phyloP scores from a whole-genome alignment of 35 echinoderm and acorn worm species.

The Ptychodera flava region DNA sequence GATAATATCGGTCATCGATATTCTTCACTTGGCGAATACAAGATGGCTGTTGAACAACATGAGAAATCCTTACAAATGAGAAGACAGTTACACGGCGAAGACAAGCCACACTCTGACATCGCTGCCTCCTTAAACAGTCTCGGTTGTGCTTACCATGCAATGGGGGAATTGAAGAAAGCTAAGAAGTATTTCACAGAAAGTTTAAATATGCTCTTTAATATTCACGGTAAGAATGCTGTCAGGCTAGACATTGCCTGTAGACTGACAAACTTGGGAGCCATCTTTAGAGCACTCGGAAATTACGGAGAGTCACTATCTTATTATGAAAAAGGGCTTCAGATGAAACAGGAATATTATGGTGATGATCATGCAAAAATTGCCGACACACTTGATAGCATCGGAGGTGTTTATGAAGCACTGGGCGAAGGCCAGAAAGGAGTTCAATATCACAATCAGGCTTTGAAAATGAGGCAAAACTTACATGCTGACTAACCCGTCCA shows the following conservation, averaged over 20 bases:
- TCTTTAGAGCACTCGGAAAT: not conserved
- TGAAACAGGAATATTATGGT: not conserved
- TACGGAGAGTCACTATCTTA: not conserved
- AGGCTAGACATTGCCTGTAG: not conserved
- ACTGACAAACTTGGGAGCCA: not conserved
- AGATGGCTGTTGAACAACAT: not conserved
- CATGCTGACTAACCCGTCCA: too few species aligned
- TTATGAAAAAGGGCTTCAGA: not conserved
- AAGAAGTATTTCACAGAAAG: not conserved
- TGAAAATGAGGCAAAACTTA: too few species aligned
- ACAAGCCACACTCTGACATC: not conserved
- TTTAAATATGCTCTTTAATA: not conserved
- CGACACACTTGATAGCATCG: not conserved
- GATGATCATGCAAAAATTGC: not conserved
- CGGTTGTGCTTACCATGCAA: not conserved
- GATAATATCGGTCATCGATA: not conserved
- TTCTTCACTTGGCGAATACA: not conserved
- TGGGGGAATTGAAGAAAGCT: not conserved
- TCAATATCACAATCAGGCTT: too few species aligned
- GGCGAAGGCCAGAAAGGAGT: too few species aligned
- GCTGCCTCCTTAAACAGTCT: not conserved
- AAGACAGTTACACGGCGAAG: not conserved
- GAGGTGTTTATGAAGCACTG: not conserved
- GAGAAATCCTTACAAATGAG: not conserved
- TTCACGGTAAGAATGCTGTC: not conserved